Base-by-base conservation (phyloP, 2,113 vertebrate species). In the Gnathonemus longibarbis region DNA sequence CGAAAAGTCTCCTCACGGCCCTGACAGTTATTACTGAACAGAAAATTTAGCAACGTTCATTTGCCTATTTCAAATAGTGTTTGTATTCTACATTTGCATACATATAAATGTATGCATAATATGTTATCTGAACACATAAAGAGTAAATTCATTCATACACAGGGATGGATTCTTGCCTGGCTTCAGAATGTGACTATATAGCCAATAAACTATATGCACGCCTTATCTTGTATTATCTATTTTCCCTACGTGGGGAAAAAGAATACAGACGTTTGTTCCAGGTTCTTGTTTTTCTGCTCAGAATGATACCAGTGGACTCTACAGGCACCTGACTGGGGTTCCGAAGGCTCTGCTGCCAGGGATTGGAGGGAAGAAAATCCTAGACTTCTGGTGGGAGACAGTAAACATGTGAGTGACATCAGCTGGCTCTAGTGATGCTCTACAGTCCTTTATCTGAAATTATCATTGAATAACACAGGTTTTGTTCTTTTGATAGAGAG, bases 311-410 rank as follows among this genome's bases (percentile, higher is more conserved):
- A 96, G 95, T 0, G 96, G 96, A 11, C 91, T 97, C 7, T 97
- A 96, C 91, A 90, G 93, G 88, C 95, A 96, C 91, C 92, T 97
- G 83, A 80, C 93, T 1, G 95, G 95, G 0, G 94, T 97, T 0
- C 96, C 96, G 0, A 97, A 97, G 93, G 96, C 96, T 31, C 89
- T 97, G 88, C 94, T 97, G 19, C 96, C 96, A 80, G 96, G 96
- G n/a, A 94, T 92, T 0, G 95, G 96, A 39, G 96, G 96, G 3
- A 96, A 95, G 93, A 97, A 97, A 91, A 96, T 97, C 84, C 93
- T 97, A n/a, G 96, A 97, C 90, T 97, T 97, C 89, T 97, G 96
- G 96, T 97, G 96, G 96, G 96, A 97, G 93, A 95, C 93, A 0
- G 96, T 97, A 77, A 97, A 97, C 91, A 96, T 93, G 96, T 97